Base-by-base conservation (phyloP, 2,797 vertebrate genomes). In the Onychomys arenicola region DNA sequence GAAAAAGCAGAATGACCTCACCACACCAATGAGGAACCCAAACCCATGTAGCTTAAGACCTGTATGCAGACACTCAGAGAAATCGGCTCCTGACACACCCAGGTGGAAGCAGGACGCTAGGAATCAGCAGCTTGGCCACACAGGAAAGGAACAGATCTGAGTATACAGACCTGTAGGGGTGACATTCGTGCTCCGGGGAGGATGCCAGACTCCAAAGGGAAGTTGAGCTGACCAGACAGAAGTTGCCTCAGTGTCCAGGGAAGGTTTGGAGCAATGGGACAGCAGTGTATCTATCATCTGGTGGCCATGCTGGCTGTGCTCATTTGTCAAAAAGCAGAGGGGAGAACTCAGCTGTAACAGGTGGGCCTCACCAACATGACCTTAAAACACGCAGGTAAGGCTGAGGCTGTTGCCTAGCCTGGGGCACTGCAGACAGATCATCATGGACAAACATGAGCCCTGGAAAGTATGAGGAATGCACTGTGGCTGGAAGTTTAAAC, bases 321-420 rank as follows among this genome's bases (percentile, higher is more conserved):
- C 8, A 4, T 37, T 63, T 76, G 59, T 57, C 73, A 77, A 76
- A 67, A 27, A 19, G 61, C 16, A 49, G 27, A 75, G 43, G 29
- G 77, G 25, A 21, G 25, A 73, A 80, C 55, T 32, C 34, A 19
- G 43, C 46, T 57, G 67, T 9, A 67, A 10, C 13, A 75, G 75
- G 57, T 40, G 34, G 23, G 55, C 83, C 27, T 92, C 10, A 3
- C 23, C 81, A 82, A 59, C 12, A 27, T 57, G 27, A 40, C 71
- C 86, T 69, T 75, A 63, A 87, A 71, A 75, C 80, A 63, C 71
- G 37, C 6, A 82, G 65, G n/a, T 40, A 27, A 91, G 83, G 46
- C n/a, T 0, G 23, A 14, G 21, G 27, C 75, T 55, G 40, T 40
- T 6, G 61, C 73, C 40, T 46, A 55, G 32, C 49, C 49, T 46